phyloP scores from a whole-genome alignment of 2,888 invertebrate species.

The Nemotelus pantherinus region DNA sequence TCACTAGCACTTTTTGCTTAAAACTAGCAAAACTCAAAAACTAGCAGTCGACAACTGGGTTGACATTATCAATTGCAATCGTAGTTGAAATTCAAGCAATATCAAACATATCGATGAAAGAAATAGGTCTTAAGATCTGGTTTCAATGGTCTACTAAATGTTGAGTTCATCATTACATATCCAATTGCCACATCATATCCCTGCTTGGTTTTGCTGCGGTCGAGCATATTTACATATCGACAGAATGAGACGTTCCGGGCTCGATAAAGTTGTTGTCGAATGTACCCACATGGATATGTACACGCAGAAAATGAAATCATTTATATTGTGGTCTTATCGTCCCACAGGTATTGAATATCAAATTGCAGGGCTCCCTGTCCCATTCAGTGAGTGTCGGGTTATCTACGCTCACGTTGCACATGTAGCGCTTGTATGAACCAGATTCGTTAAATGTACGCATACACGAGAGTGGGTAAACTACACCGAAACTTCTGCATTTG shows the following conservation, averaged over 20 bases:
- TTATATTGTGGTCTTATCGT: constrained; percentile 41
- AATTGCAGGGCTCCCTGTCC: constrained; percentile 37
- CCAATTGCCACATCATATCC: background rate
- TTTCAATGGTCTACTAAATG: background rate
- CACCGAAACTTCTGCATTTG: too few species aligned
- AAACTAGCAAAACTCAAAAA: too few species aligned
- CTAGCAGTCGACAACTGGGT: too few species aligned
- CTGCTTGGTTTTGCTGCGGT: too few species aligned
- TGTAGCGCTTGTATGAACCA: constrained; percentile 27
- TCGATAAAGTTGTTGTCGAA: background rate
- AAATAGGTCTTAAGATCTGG: background rate
- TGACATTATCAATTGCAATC: too few species aligned
- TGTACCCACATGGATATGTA: constrained; percentile 30
- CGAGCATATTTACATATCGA: too few species aligned
- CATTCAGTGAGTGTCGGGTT: constrained; percentile 37
- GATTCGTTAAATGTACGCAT: background rate
- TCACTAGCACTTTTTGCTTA: too few species aligned
- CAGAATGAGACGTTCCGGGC: too few species aligned
- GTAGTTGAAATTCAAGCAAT: background rate
- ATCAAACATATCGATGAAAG: background rate
- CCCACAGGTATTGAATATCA: constrained; percentile 46
- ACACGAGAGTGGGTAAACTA: too few species aligned
- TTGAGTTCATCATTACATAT: background rate
- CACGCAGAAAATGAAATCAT: constrained; percentile 27
- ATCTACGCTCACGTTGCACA: background rate